A percentile compares a stretch with the other conserved stretches of the same genome.
These are phyloP conservation scores for Colletes latitarsis DNA, from an alignment of 1,140 invertebrate species.

Conservation along the genomic window DNA sequence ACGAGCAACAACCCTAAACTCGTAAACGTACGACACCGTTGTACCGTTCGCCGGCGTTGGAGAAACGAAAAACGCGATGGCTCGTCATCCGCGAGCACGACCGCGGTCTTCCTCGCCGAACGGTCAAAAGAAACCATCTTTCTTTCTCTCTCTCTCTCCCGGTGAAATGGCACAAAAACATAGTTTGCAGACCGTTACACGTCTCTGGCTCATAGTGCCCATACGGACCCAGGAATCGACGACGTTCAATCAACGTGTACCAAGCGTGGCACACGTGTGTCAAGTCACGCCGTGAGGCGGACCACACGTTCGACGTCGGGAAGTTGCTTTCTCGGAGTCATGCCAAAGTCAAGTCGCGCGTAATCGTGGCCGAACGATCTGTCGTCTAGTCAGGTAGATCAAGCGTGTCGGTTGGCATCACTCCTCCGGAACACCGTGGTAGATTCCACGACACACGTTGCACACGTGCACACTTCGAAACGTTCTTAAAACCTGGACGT, in stretches of 20 bases:
- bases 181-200: slow-evolving; percentile 46
- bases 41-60: slow-evolving; percentile 32
- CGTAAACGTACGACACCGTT: background rate
- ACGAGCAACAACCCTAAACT: background rate
- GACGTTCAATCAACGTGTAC: slow-evolving; percentile 42
- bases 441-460: background rate
- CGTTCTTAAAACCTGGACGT: background rate
- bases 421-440: background rate
- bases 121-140: slow-evolving; percentile 16
- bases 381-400: slow-evolving; percentile 37
- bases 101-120: background rate
- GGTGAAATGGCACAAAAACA: slow-evolving; percentile 32
- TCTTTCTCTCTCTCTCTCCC: background rate
- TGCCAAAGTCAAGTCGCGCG: slow-evolving; percentile 44
- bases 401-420: slow-evolving; percentile 19
- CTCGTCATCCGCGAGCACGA: slow-evolving; percentile 24
- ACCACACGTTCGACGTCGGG: slow-evolving; percentile 45
- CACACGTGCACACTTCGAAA: background rate
- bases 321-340: slow-evolving; percentile 16
- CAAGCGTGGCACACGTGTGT: slow-evolving; percentile 38
- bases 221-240: slow-evolving; percentile 28
- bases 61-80: slow-evolving; percentile 14
- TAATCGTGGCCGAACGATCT: slow-evolving; percentile 48
- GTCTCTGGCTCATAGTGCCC: slow-evolving; percentile 9
- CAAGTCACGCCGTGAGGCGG: slow-evolving; percentile 31